These are phyloP conservation scores for Podilymbus podiceps DNA, from an alignment of 2,113 vertebrate species.

Conservation along the genomic window DNA sequence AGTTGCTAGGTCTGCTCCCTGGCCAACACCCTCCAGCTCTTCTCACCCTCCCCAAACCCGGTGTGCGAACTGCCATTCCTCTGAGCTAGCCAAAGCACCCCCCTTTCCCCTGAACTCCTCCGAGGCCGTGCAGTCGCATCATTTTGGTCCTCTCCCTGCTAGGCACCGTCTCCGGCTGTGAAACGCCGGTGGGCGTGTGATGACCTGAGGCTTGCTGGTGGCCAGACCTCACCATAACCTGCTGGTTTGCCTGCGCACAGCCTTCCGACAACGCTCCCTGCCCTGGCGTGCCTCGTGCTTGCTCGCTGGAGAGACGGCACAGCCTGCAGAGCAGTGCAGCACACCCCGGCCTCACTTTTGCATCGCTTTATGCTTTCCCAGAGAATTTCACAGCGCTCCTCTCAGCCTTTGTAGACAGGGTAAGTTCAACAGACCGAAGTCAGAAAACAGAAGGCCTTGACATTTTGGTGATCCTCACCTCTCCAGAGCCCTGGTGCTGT, in stretches of 20 bases:
- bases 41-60: neutral
- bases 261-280: neutral
- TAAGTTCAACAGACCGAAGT: neutral
- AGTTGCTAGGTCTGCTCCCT: neutral
- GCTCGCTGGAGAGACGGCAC: neutral
- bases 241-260: neutral
- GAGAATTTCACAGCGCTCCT: neutral
- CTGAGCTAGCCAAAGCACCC: neutral
- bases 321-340: neutral
- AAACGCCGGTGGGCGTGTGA: neutral
- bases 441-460: neutral
- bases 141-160: neutral
- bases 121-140: accelerated
- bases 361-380: neutral
- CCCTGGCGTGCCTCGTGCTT: neutral
- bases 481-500: neutral
- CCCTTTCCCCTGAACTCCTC: neutral
- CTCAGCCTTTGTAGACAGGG: neutral
- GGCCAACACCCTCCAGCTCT: neutral
- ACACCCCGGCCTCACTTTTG: neutral
- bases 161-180: accelerated
- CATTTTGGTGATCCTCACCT: neutral
- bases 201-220: neutral
- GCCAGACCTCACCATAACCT: neutral
- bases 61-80: neutral